Evolutionary conservation across 2,113 vertebrate genomes (phyloP), one percentile per base, ranked within the genome.

Genomic region (Menura novaehollandiae): DNA sequence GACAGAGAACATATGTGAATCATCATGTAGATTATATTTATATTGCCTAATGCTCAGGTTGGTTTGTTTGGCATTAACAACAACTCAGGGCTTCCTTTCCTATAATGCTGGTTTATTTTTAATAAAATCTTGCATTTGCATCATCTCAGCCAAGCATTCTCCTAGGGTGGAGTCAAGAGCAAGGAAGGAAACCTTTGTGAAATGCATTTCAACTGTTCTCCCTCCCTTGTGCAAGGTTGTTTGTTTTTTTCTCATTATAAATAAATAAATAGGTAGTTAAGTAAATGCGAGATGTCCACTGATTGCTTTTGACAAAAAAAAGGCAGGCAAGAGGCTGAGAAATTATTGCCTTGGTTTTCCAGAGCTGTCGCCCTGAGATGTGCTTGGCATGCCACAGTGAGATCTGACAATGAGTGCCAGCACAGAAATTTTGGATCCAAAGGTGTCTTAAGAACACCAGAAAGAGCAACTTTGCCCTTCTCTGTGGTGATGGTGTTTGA

Each of bases 31-130:
- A 91, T 93, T 68, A 95, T 83, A 90, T 93, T 96, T 96, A 83
- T 89, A 89, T 79, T 96, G 88, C 73, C 90, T 93, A 93, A 88
- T 91, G 60, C 73, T 82, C 83, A 87, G 71, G 60, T 85, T 92
- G 89, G 90, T 87, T 97, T 91, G 69, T 59, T 91, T 92, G 96
- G 69, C 83, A 97, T 96, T 93, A 95, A 89, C 88, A 95, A 92
- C 73, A 88, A 79, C 74, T 84, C 19, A 0, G 59, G 82, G 53
- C 63, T 95, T 93, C 92, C 92, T 95, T 87, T 89, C 76, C 53
- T 93, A 35, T 82, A 92, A 95, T 39, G 43, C 52, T 73, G 35
- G 56, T 93, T 95, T 94, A 91, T 93, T 94, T 96, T 95, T 80
- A 95, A 95, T 94, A 95, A 95, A 93, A 91, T 73, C 79, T 93